Evolutionary conservation across 2,113 vertebrate species (phyloP).

Genomic region (Ictidomys tridecemlineatus): DNA sequence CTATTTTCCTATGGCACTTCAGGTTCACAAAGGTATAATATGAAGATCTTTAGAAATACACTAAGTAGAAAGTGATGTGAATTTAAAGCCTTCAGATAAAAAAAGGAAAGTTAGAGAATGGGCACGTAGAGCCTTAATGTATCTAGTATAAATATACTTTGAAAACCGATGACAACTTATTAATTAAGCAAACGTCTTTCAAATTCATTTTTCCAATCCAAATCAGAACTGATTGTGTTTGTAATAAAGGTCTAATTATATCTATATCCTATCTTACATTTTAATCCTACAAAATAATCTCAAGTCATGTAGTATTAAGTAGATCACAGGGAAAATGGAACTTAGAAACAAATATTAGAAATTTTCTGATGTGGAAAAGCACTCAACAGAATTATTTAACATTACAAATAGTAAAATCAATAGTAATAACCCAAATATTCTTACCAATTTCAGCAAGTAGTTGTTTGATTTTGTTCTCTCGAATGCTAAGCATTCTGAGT

Average conservation of each 20-base stretch:
- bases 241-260: neutral
- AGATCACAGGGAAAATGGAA: no score
- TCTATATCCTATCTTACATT: no score
- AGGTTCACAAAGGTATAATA: conserved; percentile 23
- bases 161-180: conserved; percentile 43
- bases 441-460: conserved; percentile 99
- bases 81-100: conserved; percentile 59
- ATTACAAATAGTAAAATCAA: neutral
- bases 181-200: conserved; percentile 45
- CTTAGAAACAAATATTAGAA: conserved; percentile 46
- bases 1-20: neutral
- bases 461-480: conserved; percentile 99
- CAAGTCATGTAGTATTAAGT: no score
- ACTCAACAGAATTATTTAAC: neutral
- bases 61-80: neutral
- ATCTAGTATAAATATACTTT: conserved; percentile 14
- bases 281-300: no score
- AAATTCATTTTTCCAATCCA: conserved; percentile 38
- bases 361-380: conserved; percentile 36
- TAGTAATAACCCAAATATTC: conserved; percentile 62
- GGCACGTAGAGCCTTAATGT: conserved; percentile 34
- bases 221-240: conserved; percentile 17
- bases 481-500: conserved; percentile 99
- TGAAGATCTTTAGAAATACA: neutral
- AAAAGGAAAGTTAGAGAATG: neutral